These are phyloP conservation scores for Zaprionus capensis DNA, from an alignment of 1,140 invertebrate species.

Conservation along the genomic window DNA sequence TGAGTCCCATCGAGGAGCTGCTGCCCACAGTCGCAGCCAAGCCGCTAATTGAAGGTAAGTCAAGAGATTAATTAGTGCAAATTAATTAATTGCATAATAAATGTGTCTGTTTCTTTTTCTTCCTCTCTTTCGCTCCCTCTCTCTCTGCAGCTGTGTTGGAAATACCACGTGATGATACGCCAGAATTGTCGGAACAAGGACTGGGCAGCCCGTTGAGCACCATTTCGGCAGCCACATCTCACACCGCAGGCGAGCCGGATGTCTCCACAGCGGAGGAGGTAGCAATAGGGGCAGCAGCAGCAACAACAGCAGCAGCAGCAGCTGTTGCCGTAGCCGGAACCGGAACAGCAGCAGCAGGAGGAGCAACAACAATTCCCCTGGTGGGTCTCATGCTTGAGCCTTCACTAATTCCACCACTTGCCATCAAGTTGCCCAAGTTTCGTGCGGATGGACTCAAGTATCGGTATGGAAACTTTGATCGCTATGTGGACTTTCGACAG, in stretches of 20 bases:
- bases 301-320: neutral
- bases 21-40: constrained; percentile 22
- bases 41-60: constrained; percentile 65
- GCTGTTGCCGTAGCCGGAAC: neutral
- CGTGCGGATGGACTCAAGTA: constrained; percentile 91
- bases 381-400: constrained; percentile 59
- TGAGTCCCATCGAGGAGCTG: constrained; percentile 75
- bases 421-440: constrained; percentile 88
- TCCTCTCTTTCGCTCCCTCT: neutral
- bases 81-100: constrained; percentile 6
- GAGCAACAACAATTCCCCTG: neutral
- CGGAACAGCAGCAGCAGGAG: neutral
- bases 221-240: constrained; percentile 72
- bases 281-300: neutral
- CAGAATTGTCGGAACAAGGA: constrained; percentile 67
- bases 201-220: constrained; percentile 75
- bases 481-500: constrained; percentile 98
- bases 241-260: constrained; percentile 71
- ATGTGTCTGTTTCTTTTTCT: neutral
- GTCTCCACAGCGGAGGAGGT: constrained; percentile 41
- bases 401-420: constrained; percentile 50
- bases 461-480: constrained; percentile 97
- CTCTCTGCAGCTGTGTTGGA: constrained; percentile 51
- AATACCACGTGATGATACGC: constrained; percentile 74
- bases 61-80: constrained; percentile 9